Base-by-base conservation (phyloP, 2,113 vertebrate species). In the Atlantisia rogersi region DNA sequence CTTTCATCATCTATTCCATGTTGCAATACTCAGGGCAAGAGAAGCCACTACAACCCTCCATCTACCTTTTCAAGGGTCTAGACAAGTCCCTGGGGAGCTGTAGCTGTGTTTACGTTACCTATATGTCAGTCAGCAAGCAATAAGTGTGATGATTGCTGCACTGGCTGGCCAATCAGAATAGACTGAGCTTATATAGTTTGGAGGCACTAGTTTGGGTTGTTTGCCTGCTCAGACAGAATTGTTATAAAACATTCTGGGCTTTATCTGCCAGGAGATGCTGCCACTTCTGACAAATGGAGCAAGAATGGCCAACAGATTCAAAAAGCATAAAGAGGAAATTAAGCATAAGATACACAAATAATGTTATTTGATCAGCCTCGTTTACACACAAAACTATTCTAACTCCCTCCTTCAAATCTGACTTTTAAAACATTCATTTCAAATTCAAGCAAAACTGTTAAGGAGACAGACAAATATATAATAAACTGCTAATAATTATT, bases 121-220 rank as follows among this genome's bases (percentile, higher is more conserved):
- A 12, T 5, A 12, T 0, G 1, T 31, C 52, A 59, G 2, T 22
- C 37, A 89, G 40, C 39, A 67, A 69, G n/a, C 1, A 0, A 3
- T 39, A 42, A 39, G 5, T 44, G 18, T 77, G 59, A 40, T 40
- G 28, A 53, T 46, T 48, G 31, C 67, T 48, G 31, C 40, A 17
- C 28, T 70, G 59, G 10, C 64, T 46, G 44, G 9, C 29, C 81
- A 85, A 22, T 32, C 6, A 73, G 42, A 55, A 71, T 8, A 68
- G 13, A 22, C 9, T n/a, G 40, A 50, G 22, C 0, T 68, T 35
- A 7, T 5, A 1, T 6, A n/a, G 10, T 29, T 82, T 79, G 40
- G n/a, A 77, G 77, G 10, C 19, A 7, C 22, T 59, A n/a, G 1
- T 59, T 86, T 62, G 42, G 5, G 11, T 46, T 37, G 3, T 46